Base-by-base conservation (phyloP, 2,888 invertebrate species). In the Drosophila picticornis region DNA sequence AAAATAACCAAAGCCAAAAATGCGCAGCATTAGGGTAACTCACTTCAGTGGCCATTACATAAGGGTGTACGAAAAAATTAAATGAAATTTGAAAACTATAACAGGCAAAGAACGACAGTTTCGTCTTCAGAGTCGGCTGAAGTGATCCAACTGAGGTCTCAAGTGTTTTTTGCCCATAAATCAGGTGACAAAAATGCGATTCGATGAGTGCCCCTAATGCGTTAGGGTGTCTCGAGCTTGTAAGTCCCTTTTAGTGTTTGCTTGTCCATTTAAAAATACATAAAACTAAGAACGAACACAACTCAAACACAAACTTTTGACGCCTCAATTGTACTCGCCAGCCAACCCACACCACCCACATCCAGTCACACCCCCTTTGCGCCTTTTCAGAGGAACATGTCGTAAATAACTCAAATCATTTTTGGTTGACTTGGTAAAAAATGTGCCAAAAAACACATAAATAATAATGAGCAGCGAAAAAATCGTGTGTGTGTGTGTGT, bases 211-310 rank as follows among this genome's bases (percentile, higher is more conserved):
- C 81, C 84, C 87, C 74, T 69, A 65, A 60, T 73, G 55, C 36
- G 27, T n/a, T 38, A 31, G 67, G 58, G 71, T 58, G 48, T 46
- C 55, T 31, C 16, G 46, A 25, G 50, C n/a, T 32, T 53, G 34
- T 27, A 68, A 77, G 76, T 55, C 85, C 57, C 76, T 84, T 82
- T 83, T 69, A 58, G 75, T 80, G 78, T 69, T 77, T 72, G 69
- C 53, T 69, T 74, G 82, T 75, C 82, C 88, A 89, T 85, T 85
- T 85, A 85, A 89, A 89, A 89, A 86, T 53, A 76, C 83, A 90
- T 86, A 75, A 85, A 89, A 73, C 75, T 66, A 74, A 80, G 73
- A 72, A 76, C 57, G 75, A 72, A 77, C 56, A 62, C 66, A 66
- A 62, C 34, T 52, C 51, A 31, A 48, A 48, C 58, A 50, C 48